phyloP scores from a whole-genome alignment of 1,140 invertebrate genomes.

The Cherax quadricarinatus region DNA sequence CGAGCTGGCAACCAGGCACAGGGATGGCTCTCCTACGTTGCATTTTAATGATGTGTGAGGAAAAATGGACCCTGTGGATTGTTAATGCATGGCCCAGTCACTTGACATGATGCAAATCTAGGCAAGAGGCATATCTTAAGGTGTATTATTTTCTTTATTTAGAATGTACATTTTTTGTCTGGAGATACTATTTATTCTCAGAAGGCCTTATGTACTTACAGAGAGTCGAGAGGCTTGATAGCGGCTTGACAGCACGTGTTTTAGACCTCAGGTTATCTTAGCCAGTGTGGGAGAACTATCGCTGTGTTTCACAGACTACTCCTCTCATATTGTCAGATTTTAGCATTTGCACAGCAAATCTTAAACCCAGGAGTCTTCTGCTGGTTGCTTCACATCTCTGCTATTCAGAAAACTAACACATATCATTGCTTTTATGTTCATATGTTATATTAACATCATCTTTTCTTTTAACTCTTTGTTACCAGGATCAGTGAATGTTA shows the following conservation, averaged over 20 bases:
- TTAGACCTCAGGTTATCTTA: conserved; percentile 49
- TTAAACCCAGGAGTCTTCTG: conserved; percentile 25
- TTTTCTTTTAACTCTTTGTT: neutral
- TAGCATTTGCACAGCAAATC: conserved; percentile 29
- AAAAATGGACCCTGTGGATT: conserved; percentile 18
- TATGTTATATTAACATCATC: neutral
- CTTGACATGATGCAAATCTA: conserved; percentile 29
- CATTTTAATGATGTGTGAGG: conserved; percentile 15
- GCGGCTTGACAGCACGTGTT: conserved; percentile 29
- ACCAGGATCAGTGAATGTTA: neutral
- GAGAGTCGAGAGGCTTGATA: neutral
- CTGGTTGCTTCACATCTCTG: conserved; percentile 5
- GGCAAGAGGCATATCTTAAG: conserved; percentile 15
- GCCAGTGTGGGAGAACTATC: conserved; percentile 45
- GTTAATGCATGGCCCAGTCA: conserved; percentile 9
- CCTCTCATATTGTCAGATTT: conserved; percentile 44
- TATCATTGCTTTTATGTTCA: conserved; percentile 50
- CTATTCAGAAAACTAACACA: conserved; percentile 47
- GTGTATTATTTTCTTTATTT: conserved; percentile 1
- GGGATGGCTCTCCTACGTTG: conserved; percentile 39
- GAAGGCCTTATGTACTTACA: conserved; percentile 59
- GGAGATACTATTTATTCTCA: conserved; percentile 40
- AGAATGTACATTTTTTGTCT: conserved; percentile 45
- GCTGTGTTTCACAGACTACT: conserved; percentile 30
- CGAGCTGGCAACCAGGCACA: conserved; percentile 32